These are phyloP conservation scores for Arizona elegans DNA, from an alignment of 2,113 vertebrate species.

Conservation along the genomic window DNA sequence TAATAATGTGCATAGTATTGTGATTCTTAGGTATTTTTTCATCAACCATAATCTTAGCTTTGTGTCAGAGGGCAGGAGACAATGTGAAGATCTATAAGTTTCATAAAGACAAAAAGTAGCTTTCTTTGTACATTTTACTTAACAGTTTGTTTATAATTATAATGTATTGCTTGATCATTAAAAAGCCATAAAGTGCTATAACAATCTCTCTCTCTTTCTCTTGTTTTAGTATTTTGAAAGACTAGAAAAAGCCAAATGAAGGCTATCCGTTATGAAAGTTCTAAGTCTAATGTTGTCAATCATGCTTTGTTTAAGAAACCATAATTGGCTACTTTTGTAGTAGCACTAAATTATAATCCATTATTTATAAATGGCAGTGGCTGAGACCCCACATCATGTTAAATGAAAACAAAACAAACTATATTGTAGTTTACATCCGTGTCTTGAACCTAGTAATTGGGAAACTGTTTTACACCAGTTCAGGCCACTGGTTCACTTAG, in stretches of 20 bases:
- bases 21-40: background rate
- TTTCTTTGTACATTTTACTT: background rate
- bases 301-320: background rate
- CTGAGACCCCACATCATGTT: background rate
- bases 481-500: background rate
- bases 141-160: conserved; percentile 3
- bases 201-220: background rate
- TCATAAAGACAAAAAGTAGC: background rate
- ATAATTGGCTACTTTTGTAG: background rate
- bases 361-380: background rate
- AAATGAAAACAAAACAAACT: background rate
- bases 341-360: background rate
- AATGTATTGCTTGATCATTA: background rate
- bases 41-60: background rate
- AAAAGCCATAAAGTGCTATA: background rate
- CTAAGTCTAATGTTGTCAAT: background rate
- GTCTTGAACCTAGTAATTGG: background rate
- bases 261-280: background rate
- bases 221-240: background rate
- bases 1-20: background rate
- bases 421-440: background rate
- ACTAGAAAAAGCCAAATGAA: background rate
- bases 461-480: background rate
- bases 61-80: conserved; percentile 6
- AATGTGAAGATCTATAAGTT: background rate